Evolutionary conservation across 2,797 vertebrate species (phyloP).

Genomic region (Micropoecilia bifurca): DNA sequence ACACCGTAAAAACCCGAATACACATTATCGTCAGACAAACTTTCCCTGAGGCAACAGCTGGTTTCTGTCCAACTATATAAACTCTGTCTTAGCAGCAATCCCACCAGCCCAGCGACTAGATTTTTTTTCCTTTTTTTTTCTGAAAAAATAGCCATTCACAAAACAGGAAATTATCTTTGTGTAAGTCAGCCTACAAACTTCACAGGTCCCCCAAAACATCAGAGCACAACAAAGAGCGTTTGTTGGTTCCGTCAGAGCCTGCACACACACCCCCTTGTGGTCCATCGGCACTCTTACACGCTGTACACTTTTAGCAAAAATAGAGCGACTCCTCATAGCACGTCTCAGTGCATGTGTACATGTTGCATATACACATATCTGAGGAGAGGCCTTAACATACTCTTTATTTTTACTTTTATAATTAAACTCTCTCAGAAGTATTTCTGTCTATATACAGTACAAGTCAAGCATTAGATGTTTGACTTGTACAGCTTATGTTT

Average conservation of each 20-base stretch:
- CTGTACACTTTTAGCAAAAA: slow-evolving; percentile 72
- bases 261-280: slow-evolving; percentile 74
- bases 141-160: slow-evolving; percentile 58
- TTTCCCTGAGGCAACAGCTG: slow-evolving; percentile 79
- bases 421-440: slow-evolving; percentile 59
- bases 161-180: slow-evolving; percentile 57
- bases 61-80: slow-evolving; percentile 61
- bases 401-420: slow-evolving; percentile 48
- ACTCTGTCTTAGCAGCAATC: slow-evolving; percentile 76
- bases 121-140: slow-evolving; percentile 7
- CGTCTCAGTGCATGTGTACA: slow-evolving; percentile 37
- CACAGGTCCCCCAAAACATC: slow-evolving; percentile 64
- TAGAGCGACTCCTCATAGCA: slow-evolving; percentile 58
- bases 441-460: slow-evolving; percentile 51
- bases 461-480: not conserved
- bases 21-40: slow-evolving; percentile 71
- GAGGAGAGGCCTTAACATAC: slow-evolving; percentile 62
- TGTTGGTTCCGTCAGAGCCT: slow-evolving; percentile 65
- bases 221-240: slow-evolving; percentile 50
- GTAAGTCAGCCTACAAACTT: slow-evolving; percentile 69
- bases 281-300: slow-evolving; percentile 70
- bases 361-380: slow-evolving; percentile 17
- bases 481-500: slow-evolving; percentile 61
- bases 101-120: slow-evolving; percentile 60
- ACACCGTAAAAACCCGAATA: slow-evolving; percentile 66